These are phyloP conservation scores for Apogon talboti DNA, from an alignment of 2,797 vertebrate genomes.

Conservation along the genomic window DNA sequence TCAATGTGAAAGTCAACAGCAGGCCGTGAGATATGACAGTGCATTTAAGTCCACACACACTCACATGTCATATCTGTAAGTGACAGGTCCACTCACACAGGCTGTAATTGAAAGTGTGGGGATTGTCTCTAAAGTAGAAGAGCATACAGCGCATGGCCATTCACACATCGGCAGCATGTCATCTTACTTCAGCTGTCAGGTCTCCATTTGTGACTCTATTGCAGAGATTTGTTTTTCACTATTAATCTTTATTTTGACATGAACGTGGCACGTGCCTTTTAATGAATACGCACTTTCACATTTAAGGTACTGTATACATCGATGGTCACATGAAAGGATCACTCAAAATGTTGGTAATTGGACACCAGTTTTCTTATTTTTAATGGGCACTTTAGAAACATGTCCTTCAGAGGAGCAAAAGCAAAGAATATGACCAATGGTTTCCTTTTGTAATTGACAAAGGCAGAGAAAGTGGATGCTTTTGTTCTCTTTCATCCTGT, in stretches of 20 bases:
- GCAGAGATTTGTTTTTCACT: conserved; percentile 11
- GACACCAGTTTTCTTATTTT: conserved; percentile 10
- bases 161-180: conserved; percentile 25
- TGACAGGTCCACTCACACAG: conserved; percentile 22
- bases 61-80: conserved; percentile 13
- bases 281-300: conserved; percentile 9
- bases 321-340: conserved; percentile 17
- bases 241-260: conserved; percentile 15
- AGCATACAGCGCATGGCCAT: neutral
- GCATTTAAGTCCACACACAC: conserved; percentile 7
- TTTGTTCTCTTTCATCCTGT: conserved; percentile 31
- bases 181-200: neutral
- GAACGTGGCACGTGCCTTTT: neutral
- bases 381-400: conserved; percentile 21
- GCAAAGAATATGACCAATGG: conserved; percentile 5
- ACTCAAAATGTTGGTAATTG: conserved; percentile 15
- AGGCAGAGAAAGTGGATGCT: neutral
- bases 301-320: conserved; percentile 13
- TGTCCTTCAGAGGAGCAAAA: neutral
- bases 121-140: conserved; percentile 8
- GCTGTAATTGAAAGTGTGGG: conserved; percentile 29
- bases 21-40: conserved; percentile 23
- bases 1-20: conserved; percentile 16
- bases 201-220: neutral
- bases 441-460: conserved; percentile 9